Conservation (phyloP, 2,888 invertebrate species). For the Andrena camellia region DNA sequence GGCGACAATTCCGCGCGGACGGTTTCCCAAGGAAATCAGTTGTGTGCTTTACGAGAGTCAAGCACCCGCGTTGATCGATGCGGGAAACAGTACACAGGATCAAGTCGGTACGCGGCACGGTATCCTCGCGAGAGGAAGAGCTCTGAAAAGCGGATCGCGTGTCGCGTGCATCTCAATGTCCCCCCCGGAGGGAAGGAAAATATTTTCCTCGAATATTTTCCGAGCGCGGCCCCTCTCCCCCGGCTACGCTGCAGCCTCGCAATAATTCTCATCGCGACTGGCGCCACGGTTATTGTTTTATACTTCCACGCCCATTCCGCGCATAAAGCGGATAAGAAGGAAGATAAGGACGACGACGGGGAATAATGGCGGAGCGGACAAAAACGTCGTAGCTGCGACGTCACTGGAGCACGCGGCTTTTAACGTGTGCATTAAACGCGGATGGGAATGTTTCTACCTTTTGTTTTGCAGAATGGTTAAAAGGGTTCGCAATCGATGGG, state of each 20-base stretch:
- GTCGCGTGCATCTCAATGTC: conserved; percentile 38
- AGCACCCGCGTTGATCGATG: too few species aligned
- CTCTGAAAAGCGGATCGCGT: conserved; percentile 12
- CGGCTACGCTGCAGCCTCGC: conserved; percentile 1
- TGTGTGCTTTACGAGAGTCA: too few species aligned
- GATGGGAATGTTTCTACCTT: conserved; percentile 7
- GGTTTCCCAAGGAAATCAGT: too few species aligned
- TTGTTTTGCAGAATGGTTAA: conserved; percentile 19
- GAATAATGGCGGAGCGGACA: conserved; percentile 56
- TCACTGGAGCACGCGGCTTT: conserved; percentile 49
- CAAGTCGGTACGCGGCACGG: not conserved
- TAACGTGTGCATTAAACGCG: conserved; percentile 50
- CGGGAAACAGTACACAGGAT: not conserved
- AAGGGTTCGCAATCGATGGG: conserved; percentile 16
- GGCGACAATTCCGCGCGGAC: not conserved
- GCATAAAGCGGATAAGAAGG: conserved; percentile 52
- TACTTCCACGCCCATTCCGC: conserved; percentile 35
- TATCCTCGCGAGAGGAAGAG: not conserved
- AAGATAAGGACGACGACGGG: conserved; percentile 49
- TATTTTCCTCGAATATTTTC: conserved; percentile 47
- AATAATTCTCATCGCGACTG: conserved; percentile 61
- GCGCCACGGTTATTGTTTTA: conserved; percentile 59
- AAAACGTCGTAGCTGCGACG: conserved; percentile 41
- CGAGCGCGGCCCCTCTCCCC: conserved; percentile 15
- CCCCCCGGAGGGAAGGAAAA: conserved; percentile 29